Evolutionary conservation across 2,888 invertebrate species (phyloP).

Genomic region (Eupelmus urozonus): DNA sequence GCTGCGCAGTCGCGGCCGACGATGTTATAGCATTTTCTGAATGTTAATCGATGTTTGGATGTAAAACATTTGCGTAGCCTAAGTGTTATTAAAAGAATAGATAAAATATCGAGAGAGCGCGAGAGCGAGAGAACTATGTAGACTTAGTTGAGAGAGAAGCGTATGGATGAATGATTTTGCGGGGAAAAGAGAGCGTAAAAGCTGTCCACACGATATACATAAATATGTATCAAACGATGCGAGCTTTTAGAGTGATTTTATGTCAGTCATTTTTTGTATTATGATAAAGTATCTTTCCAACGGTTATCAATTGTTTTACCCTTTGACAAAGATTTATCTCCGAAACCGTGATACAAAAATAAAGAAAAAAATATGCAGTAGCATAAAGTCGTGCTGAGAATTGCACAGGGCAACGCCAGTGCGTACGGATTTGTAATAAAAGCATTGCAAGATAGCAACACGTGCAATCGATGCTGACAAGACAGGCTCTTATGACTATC

Average conservation of each 20-base stretch:
- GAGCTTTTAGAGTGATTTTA: conserved; percentile 46
- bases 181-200: neutral
- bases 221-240: conserved; percentile 13
- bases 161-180: neutral
- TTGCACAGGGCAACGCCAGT: too few relatives aligned
- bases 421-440: too few relatives aligned
- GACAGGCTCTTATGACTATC: conserved; percentile 28
- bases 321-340: conserved; percentile 19
- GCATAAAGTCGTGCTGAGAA: too few relatives aligned
- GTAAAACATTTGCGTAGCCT: conserved; percentile 57
- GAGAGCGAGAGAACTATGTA: neutral
- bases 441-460: neutral
- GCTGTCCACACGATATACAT: neutral
- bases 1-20: conserved; percentile 39
- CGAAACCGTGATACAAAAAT: neutral
- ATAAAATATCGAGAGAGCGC: conserved; percentile 1
- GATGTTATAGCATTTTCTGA: conserved; percentile 47
- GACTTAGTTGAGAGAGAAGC: neutral
- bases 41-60: conserved; percentile 58
- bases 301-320: too few relatives aligned
- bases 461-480: conserved; percentile 31
- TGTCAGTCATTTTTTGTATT: conserved; percentile 54
- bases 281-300: conserved; percentile 43
- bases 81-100: conserved; percentile 51
- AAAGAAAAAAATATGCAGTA: neutral